Conservation (phyloP, 1,140 invertebrate species). For the Chironomus tepperi region DNA sequence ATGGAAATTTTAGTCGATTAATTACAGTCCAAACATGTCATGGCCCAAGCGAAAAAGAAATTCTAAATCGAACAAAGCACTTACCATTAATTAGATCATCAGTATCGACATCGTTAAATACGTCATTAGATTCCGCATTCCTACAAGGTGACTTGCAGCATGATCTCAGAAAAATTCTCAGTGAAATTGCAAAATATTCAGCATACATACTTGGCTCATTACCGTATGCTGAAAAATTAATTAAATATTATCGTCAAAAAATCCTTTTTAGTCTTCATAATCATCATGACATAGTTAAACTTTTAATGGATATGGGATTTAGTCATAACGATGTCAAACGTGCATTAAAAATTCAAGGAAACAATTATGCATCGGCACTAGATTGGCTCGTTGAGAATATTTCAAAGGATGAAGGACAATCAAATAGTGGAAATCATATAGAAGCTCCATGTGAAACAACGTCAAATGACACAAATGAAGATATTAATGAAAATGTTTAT, state of each 20-base stretch:
- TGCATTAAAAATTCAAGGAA: conserved; percentile 33
- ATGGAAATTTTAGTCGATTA: background rate
- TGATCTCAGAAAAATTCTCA: conserved; percentile 39
- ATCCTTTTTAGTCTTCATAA: conserved; percentile 35
- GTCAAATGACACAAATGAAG: conserved; percentile 29
- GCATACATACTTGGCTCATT: conserved; percentile 36
- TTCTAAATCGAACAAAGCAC: background rate
- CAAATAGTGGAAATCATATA: conserved; percentile 27
- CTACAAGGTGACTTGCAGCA: conserved; percentile 31
- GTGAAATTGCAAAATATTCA: conserved; percentile 37
- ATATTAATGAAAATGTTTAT: conserved; percentile 35
- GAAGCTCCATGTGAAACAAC: conserved; percentile 32
- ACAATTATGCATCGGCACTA: conserved; percentile 35
- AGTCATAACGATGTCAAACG: conserved; percentile 32
- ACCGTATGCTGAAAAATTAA: conserved; percentile 36
- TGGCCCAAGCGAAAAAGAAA: background rate
- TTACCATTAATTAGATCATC: background rate
- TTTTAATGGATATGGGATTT: conserved; percentile 39
- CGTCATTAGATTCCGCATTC: background rate
- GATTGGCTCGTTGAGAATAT: conserved; percentile 39
- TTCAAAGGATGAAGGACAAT: conserved; percentile 29
- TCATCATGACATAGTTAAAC: conserved; percentile 36
- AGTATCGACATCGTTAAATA: background rate
- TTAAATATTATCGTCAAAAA: conserved; percentile 38
- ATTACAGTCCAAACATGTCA: background rate